A percentile compares a stretch with the other conserved stretches of the same genome.
Evolutionary conservation across 2,888 invertebrate genomes (phyloP).

Genomic region (Pachydiplax longipennis): DNA sequence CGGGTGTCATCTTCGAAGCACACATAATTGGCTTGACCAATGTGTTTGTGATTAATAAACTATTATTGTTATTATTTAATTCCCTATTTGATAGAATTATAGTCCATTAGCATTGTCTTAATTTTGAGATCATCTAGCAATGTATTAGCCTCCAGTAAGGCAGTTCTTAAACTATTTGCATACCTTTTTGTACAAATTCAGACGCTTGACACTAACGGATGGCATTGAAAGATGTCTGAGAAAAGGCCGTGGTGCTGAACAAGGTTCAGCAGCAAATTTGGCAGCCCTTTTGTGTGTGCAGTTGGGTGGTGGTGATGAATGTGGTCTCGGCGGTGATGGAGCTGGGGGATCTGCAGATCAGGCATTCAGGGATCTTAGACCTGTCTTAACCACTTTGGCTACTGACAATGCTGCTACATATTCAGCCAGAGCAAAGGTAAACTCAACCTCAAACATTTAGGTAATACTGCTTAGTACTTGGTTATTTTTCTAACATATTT

Average conservation of each 20-base stretch:
- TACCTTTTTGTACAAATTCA: slow-evolving; percentile 49
- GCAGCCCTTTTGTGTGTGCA: slow-evolving; percentile 85
- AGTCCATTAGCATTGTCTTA: too few species aligned
- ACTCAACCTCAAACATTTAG: not conserved
- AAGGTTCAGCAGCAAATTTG: slow-evolving; percentile 80
- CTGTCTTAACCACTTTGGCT: slow-evolving; percentile 73
- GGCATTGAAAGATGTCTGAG: slow-evolving; percentile 81
- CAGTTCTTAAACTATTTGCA: too few species aligned
- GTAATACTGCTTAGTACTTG: not conserved
- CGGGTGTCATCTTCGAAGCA: too few species aligned
- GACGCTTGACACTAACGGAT: slow-evolving; percentile 80
- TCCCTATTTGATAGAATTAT: not conserved
- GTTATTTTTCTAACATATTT: not conserved
- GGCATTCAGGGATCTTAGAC: slow-evolving; percentile 74
- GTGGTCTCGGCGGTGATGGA: not conserved
- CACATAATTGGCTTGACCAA: too few species aligned
- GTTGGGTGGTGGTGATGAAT: slow-evolving; percentile 64
- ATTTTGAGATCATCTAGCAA: too few species aligned
- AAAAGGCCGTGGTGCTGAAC: slow-evolving; percentile 84
- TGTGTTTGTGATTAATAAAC: too few species aligned
- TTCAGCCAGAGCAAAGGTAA: slow-evolving; percentile 77
- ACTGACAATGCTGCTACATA: slow-evolving; percentile 79
- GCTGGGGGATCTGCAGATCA: slow-evolving; percentile 71
- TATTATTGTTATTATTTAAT: not conserved
- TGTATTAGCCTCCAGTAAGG: too few species aligned